These are phyloP conservation scores for Erythrocercus mccallii DNA, from an alignment of 2,113 vertebrate genomes.

Conservation along the genomic window DNA sequence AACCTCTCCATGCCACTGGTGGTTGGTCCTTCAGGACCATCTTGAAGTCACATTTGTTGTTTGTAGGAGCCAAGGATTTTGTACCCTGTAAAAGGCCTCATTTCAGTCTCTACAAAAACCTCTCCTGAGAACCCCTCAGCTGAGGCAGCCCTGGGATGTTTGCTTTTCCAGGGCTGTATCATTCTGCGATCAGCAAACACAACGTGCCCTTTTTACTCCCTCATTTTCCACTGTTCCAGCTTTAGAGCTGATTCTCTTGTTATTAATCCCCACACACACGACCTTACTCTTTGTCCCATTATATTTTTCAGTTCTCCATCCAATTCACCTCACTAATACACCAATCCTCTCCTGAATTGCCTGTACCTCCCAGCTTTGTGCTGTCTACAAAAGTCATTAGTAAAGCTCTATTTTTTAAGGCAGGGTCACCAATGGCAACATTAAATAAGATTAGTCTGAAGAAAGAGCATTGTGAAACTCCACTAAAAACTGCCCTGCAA, in stretches of 20 bases:
- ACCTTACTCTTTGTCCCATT: background rate
- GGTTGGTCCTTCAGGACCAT: background rate
- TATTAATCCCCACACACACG: background rate
- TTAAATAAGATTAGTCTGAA: conserved; percentile 12
- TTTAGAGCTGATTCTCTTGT: background rate
- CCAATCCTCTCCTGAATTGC: background rate
- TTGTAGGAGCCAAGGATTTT: background rate
- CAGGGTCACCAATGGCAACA: background rate
- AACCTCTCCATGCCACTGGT: background rate
- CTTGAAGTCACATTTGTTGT: background rate
- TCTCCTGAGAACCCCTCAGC: background rate
- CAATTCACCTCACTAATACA: background rate
- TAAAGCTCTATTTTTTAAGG: conserved; percentile 1
- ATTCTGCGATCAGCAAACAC: background rate
- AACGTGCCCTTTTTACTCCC: background rate
- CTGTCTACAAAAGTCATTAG: background rate
- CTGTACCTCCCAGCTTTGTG: background rate
- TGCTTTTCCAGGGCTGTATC: background rate
- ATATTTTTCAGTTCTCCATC: background rate
- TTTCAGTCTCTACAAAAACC: background rate
- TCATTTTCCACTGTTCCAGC: background rate
- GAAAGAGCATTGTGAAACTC: background rate
- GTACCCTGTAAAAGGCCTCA: background rate
- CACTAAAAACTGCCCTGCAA: background rate
- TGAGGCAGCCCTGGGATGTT: background rate